A percentile compares a stretch with the other conserved stretches of the same genome.
Evolutionary conservation across 2,888 invertebrate genomes (phyloP).

Genomic region (Chalcosyrphus nemorum): DNA sequence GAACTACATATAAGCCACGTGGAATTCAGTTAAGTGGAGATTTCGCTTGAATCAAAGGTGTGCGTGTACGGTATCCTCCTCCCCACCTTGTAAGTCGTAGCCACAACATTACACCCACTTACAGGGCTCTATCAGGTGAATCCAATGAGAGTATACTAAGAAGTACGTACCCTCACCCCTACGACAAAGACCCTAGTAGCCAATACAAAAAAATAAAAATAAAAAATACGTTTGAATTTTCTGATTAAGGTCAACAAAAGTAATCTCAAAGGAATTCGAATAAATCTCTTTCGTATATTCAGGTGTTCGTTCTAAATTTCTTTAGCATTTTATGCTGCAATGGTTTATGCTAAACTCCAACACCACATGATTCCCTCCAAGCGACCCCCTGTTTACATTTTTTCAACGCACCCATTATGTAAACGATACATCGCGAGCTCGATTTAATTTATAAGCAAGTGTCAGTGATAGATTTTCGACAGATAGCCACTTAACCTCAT

Average conservation of each 20-base stretch:
- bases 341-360: neutral
- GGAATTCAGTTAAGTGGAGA: no score
- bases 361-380: neutral
- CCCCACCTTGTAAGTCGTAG: no score
- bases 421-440: neutral
- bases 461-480: conserved; percentile 17
- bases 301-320: neutral
- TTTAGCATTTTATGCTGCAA: neutral
- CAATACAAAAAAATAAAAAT: no score
- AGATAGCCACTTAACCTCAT: conserved; percentile 41
- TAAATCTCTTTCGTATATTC: neutral
- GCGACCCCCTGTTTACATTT: neutral
- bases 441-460: conserved; percentile 12
- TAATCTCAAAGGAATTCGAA: neutral
- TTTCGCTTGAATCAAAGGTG: no score
- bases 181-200: no score
- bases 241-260: neutral
- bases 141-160: no score
- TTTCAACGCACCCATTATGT: neutral
- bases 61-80: no score
- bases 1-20: no score
- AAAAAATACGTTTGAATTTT: no score
- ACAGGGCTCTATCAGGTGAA: no score
- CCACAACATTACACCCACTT: no score
- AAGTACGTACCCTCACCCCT: no score